Evolutionary conservation across 2,113 vertebrate species (phyloP), one percentile per base, ranked within the genome.

Genomic region (Macroglossus sobrinus): DNA sequence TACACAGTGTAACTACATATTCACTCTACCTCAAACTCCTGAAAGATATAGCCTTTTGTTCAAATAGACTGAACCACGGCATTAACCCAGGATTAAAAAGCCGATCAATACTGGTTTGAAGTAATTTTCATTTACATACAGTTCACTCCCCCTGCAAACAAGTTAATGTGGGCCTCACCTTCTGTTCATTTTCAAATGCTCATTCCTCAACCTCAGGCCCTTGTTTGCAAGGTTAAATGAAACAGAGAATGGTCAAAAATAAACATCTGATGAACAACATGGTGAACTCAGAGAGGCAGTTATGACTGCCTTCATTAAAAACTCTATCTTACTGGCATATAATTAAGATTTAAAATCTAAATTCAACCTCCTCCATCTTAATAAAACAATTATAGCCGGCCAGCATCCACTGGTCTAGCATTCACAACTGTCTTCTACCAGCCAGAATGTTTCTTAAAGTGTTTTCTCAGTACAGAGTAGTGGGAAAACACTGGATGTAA

Each of bases 241-340:
- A 95, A 86, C 66, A 85, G 7, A 26, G n/a, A 84, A 76, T n/a
- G n/a, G 40, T 11, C 22, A 40, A 87, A 80, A 87, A 33, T 8
- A 80, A 96, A 38, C 30, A n/a, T 38, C 79, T 84, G n/a, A 92
- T 87, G 59, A 92, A 57, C 38, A 88, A 94, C 12, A 74, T 7
- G 16, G 66, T 84, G n/a, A 93, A 45, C 43, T 47, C 72, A 66
- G n/a, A n/a, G 35, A 94, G 45, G 89, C 69, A 80, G 24, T 55
- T 68, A 63, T 1, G 50, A 74, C 0, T 69, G 43, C 43, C 43
- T 75, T 71, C 57, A 90, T 64, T 59, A 69, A 93, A 97, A 96
- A 79, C 11, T 92, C 22, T 26, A 13, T 35, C n/a, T 88, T 75
- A 38, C 7, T 82, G 50, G 55, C 8, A 78, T 19, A 53, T n/a